Evolutionary conservation across 2,113 vertebrate species (phyloP), one percentile per base, ranked within the genome.

Genomic region (Leucoraja erinaceus): DNA sequence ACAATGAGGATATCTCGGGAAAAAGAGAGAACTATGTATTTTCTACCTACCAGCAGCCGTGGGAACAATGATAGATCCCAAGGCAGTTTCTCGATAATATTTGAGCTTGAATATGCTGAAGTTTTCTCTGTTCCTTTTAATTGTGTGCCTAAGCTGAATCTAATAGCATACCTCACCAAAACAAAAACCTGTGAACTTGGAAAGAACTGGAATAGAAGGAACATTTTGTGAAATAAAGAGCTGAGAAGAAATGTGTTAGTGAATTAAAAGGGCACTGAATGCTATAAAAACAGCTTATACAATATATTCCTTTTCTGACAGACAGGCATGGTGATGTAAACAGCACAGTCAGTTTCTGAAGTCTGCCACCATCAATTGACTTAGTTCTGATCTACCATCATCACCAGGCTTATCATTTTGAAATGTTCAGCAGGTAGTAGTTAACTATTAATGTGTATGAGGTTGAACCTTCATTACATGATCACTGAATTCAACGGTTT

Each of bases 261-360:
- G 78, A 81, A 81, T 81, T 81, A 54, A 56, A 81, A 54, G 5
- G 7, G 18, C 16, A 81, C 78, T 81, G 38, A 54, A 54, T 18
- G 54, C 25, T 61, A 22, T 5, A 20, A 33, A 47, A 79, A 79
- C 31, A 83, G 56, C 47, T 83, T 84, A 54, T 4, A 59, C 81
- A 84, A 81, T 81, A n/a, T 59, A 59, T 84, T 84, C 81, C 59
- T 25, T 84, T 28, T 28, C 81, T 61, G 14, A 61, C 81, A 84
- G 54, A 61, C 25, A 61, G 22, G 81, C 81, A 84, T 83, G 25
- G 10, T 59, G 9, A 83, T 59, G 18, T 84, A 61, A 56, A 59
- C 54, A 28, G 9, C 54, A 61, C 56, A 12, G n/a, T 84, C 54
- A 86, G 28, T 61, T 84, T 86, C 61, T 16, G 59, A n/a, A 61